These are phyloP conservation scores for Emys orbicularis DNA, from an alignment of 2,797 vertebrate species.

Conservation along the genomic window DNA sequence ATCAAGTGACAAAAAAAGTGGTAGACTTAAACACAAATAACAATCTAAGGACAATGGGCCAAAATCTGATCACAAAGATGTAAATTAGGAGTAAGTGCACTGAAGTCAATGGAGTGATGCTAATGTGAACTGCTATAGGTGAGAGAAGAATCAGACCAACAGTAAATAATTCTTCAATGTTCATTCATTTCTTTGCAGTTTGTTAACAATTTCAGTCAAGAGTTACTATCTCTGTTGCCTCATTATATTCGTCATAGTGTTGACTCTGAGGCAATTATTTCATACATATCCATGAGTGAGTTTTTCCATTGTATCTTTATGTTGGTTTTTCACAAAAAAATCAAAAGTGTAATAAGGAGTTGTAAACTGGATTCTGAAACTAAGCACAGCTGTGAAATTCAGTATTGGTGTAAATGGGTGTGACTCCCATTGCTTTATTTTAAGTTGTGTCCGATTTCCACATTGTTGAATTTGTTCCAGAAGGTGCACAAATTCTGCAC, in stretches of 20 bases:
- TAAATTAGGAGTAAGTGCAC: neutral
- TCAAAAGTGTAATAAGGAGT: neutral
- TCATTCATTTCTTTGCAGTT: neutral
- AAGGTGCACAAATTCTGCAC: accelerated
- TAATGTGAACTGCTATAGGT: neutral
- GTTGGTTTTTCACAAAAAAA: neutral
- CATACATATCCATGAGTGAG: slow-evolving; percentile 29
- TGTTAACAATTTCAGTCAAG: slow-evolving; percentile 31
- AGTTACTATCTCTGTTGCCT: slow-evolving; percentile 21
- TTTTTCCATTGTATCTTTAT: slow-evolving; percentile 43
- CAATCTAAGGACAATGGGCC: slow-evolving; percentile 26
- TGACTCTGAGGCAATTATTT: slow-evolving; percentile 16
- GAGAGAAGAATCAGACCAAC: neutral
- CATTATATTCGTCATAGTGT: slow-evolving; percentile 33
- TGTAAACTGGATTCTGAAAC: slow-evolving; percentile 27
- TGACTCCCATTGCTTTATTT: accelerated
- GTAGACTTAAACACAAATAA: neutral
- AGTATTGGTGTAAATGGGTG: neutral
- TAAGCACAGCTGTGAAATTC: neutral
- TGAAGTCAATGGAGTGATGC: neutral
- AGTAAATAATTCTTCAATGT: slow-evolving; percentile 2
- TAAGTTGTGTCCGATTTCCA: neutral
- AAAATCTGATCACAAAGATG: neutral
- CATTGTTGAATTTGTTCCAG: accelerated
- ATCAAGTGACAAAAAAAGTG: slow-evolving; percentile 7